These are phyloP conservation scores for Drosophila nikananu DNA, from an alignment of 1,140 invertebrate genomes.

Conservation along the genomic window DNA sequence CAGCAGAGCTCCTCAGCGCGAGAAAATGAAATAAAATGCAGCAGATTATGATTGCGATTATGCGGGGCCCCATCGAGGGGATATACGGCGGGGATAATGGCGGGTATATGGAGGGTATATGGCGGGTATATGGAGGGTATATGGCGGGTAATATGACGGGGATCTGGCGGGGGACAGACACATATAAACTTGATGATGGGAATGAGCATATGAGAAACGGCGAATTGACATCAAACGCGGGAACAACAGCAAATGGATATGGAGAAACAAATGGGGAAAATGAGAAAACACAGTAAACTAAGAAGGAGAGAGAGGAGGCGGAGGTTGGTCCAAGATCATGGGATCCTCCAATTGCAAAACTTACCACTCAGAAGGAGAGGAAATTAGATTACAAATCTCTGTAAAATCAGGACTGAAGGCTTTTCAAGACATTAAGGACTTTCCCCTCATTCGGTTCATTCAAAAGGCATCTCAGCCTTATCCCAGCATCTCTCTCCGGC, in stretches of 20 bases:
- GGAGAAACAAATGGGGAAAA: constrained; percentile 7
- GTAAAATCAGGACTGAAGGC: neutral
- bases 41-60: constrained; percentile 84
- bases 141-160: constrained; percentile 1
- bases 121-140: constrained; percentile 3
- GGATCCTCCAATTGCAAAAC: neutral
- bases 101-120: neutral
- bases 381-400: neutral
- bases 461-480: constrained; percentile 7
- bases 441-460: constrained; percentile 1
- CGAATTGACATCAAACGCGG: constrained; percentile 21
- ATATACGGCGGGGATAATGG: constrained; percentile 10
- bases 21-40: constrained; percentile 84
- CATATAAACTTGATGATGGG: constrained; percentile 44
- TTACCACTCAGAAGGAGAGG: neutral
- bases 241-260: constrained; percentile 13
- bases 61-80: constrained; percentile 40
- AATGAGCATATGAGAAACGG: constrained; percentile 41
- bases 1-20: constrained; percentile 55
- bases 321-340: neutral
- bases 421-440: neutral
- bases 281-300: neutral
- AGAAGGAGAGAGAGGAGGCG: neutral
- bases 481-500: constrained; percentile 12
- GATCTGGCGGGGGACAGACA: constrained; percentile 3